Evolutionary conservation across 1,140 invertebrate genomes (phyloP), one percentile per base, ranked within the genome.

Genomic region (Drosophila parvula): DNA sequence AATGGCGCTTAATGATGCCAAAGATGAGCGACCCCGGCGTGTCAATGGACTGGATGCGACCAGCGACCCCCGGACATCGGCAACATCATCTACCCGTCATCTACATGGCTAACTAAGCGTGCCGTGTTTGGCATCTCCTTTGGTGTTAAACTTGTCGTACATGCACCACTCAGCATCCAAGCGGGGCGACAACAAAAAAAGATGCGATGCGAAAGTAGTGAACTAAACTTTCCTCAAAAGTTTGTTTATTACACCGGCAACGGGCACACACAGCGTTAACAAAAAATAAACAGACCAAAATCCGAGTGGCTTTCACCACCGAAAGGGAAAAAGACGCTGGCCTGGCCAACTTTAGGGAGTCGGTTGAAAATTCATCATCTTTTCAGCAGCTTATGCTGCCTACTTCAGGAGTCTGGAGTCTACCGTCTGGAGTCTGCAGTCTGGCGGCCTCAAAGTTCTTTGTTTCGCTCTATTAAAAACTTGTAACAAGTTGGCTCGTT

Each of bases 31-130:
- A 86, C 82, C 82, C 71, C 78, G 59, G 38, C 41, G 76, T 79
- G 76, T 79, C 76, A 79, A 79, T 79, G 76, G 76, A 78, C 74
- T 77, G 74, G 69, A 71, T 59, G 65, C 36, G 53, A 58, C 43
- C 68, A 45, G 50, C 18, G 47, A 69, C 64, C 68, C 43, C 28
- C 68, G 65, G 61, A 30, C 62, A 69, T 50, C 67, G 14, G 28
- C 36, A 14, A 28, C 61, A 62, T 70, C 62, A 55, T 30, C 68
- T 74, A 32, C 59, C 38, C 59, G 67, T 58, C 79, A 90, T 91
- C 89, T 91, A 79, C 89, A 91, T 91, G 88, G 83, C 89, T 90
- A 90, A 90, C 89, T 89, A 80, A 91, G 89, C 89, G 81, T 91
- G 81, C 81, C 89, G 74, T 88, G 88, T 86, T 68, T 77, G 84